Evolutionary conservation across 2,797 vertebrate genomes (phyloP).

Genomic region (Pantherophis vulpinus): DNA sequence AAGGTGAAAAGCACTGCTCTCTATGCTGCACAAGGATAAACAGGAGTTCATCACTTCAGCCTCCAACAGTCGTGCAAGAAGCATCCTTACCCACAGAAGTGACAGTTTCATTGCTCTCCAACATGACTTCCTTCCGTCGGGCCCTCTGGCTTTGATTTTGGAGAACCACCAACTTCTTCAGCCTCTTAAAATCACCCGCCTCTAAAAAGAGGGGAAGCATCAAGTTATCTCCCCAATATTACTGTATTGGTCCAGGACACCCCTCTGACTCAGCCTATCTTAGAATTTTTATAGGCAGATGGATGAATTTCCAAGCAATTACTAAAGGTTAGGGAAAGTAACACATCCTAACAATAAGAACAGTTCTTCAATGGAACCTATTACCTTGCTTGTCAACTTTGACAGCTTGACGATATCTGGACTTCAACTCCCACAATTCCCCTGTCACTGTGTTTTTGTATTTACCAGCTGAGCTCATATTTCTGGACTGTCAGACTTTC

Average conservation of each 20-base stretch:
- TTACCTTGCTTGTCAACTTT: neutral
- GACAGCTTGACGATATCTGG: neutral
- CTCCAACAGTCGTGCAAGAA: neutral
- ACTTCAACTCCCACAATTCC: neutral
- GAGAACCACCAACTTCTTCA: neutral
- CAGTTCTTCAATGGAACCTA: neutral
- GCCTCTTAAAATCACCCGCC: neutral
- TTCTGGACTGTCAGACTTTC: too few relatives aligned
- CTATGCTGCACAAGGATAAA: neutral
- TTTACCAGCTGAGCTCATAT: too few relatives aligned
- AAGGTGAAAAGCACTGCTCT: neutral
- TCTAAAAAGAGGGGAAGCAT: neutral
- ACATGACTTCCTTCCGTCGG: neutral
- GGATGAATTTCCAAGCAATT: neutral
- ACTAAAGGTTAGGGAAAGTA: neutral
- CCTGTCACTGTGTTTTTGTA: too few relatives aligned
- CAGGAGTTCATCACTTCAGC: neutral
- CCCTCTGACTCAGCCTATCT: neutral
- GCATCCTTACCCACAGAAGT: neutral
- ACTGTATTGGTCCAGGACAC: neutral
- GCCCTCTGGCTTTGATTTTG: neutral
- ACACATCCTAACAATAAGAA: neutral
- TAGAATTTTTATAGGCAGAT: neutral
- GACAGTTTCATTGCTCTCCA: neutral
- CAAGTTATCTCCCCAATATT: neutral